Evolutionary conservation across 2,113 vertebrate genomes (phyloP), one percentile per base, ranked within the genome.

Genomic region (Anthoscopus minutus): DNA sequence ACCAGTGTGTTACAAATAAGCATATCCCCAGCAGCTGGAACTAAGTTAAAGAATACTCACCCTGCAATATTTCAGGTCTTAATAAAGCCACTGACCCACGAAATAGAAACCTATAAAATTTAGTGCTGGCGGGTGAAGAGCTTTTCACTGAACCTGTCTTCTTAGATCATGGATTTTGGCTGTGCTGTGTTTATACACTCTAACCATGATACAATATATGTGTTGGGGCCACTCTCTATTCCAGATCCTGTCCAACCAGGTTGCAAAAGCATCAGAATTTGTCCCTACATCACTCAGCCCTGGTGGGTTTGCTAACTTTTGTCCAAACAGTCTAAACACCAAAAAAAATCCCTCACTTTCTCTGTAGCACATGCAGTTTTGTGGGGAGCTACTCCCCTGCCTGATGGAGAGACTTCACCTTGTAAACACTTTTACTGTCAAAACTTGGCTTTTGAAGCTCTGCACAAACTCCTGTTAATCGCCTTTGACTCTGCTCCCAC

Each of bases 31-130:
- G 51, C 91, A 96, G 82, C 72, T 91, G 83, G 80, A 73, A 88
- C 11, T 56, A 51, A 2, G 13, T 61, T 93, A 91, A 89, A 85
- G 53, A 92, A 82, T 69, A 82, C 73, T 87, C 45, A 81, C 38
- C 10, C 42, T 73, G 45, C 25, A 79, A 54, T 76, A 79, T 61
- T 94, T 87, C 47, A 81, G 77, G 44, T 70, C 83, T 89, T 89
- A 81, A 92, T 93, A 95, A 96, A 94, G 70, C 50, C 42, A 69
- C 23, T 87, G 89, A 93, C 81, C 78, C 89, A 87, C 92, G 81
- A 71, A 95, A 92, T 87, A 83, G 40, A 95, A 93, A 67, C 45
- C 48, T 91, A 82, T 93, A 93, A 97, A 97, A 64, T 89, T 86
- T 38, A 79, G 31, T 62, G 37, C 50, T 94, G 91, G 56, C 70